Percentiles rank a stretch among this genome's conserved stretches.
Evolutionary conservation across 2,113 vertebrate genomes (phyloP).

Genomic region (Mustela lutreola): DNA sequence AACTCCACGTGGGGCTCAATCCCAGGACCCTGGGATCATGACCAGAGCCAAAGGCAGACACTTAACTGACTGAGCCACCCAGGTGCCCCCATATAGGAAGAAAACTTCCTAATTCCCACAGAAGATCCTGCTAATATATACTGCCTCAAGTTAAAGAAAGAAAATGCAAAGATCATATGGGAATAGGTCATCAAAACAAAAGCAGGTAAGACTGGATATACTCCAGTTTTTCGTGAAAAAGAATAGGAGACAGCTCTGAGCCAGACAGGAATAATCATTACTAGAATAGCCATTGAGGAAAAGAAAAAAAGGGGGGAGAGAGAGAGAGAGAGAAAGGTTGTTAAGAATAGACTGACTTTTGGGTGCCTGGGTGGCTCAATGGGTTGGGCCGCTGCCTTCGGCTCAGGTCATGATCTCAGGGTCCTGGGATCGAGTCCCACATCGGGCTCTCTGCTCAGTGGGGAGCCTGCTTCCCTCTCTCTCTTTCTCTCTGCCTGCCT

Average conservation of each 20-base stretch:
- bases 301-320: background rate
- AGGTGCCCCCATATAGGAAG: background rate
- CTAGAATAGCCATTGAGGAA: background rate
- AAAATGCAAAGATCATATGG: background rate
- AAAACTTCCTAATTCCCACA: background rate
- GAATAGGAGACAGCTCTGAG: background rate
- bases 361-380: too few relatives aligned
- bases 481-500: too few relatives aligned
- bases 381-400: too few relatives aligned
- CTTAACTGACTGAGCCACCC: too few relatives aligned
- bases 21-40: too few relatives aligned
- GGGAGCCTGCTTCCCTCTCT: too few relatives aligned
- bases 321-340: background rate
- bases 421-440: too few relatives aligned
- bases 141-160: background rate
- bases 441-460: too few relatives aligned
- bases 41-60: too few relatives aligned
- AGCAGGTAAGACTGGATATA: background rate
- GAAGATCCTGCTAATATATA: background rate
- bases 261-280: background rate
- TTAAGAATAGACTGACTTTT: background rate
- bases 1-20: background rate
- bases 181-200: conserved; percentile 35
- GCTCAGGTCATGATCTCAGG: too few relatives aligned
- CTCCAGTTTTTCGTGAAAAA: background rate